These are phyloP conservation scores for Novumbra hubbsi DNA, from an alignment of 2,797 vertebrate species.

Conservation along the genomic window DNA sequence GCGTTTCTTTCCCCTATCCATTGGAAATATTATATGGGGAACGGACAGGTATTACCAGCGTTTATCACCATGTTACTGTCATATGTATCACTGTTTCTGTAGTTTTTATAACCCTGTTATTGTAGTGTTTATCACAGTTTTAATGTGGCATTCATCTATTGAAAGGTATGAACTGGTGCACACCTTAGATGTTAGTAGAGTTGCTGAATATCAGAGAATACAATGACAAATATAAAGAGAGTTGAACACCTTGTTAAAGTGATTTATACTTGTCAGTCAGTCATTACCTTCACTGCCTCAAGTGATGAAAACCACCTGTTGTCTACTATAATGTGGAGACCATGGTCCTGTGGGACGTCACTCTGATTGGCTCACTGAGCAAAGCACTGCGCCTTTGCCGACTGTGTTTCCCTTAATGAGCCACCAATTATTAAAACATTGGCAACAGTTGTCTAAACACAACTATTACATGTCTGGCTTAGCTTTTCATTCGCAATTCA, in stretches of 20 bases:
- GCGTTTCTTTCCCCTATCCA: neutral
- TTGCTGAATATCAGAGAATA: too few relatives aligned
- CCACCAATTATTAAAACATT: constrained; percentile 66
- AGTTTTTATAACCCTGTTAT: too few relatives aligned
- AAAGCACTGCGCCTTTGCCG: constrained; percentile 40
- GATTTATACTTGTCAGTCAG: neutral
- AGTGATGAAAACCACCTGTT: constrained; percentile 43
- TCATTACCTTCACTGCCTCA: constrained; percentile 54
- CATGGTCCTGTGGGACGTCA: constrained; percentile 46
- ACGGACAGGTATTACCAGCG: too few relatives aligned
- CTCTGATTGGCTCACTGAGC: constrained; percentile 2
- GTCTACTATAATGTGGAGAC: neutral
- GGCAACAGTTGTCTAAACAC: constrained; percentile 67
- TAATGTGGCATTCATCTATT: too few relatives aligned
- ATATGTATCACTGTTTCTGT: too few relatives aligned
- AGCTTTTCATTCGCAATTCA: constrained; percentile 7
- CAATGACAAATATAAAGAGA: too few relatives aligned
- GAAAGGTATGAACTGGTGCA: too few relatives aligned
- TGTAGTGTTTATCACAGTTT: too few relatives aligned
- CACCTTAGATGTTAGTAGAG: too few relatives aligned
- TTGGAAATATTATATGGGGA: neutral
- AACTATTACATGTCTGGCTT: constrained; percentile 38
- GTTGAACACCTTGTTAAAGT: too few relatives aligned
- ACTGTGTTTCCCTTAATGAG: constrained; percentile 69
- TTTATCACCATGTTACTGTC: too few relatives aligned